Evolutionary conservation across 2,888 invertebrate species (phyloP).

Genomic region (Clivina fossor): DNA sequence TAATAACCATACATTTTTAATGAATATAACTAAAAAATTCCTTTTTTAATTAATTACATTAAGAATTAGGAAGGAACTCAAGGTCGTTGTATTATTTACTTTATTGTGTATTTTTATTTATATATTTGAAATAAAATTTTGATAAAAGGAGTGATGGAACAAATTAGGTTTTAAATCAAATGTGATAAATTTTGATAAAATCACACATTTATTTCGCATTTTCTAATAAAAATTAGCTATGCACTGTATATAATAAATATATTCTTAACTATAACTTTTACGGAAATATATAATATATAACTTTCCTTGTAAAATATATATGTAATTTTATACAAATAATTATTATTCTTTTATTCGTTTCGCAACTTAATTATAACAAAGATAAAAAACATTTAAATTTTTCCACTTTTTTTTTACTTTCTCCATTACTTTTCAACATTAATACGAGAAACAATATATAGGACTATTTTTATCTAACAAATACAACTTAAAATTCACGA

Average conservation of each 20-base stretch:
- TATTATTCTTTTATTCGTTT: slow-evolving; percentile 46
- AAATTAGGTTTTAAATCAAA: no score
- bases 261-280: slow-evolving; percentile 34
- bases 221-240: slow-evolving; percentile 35
- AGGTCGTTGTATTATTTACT: no score
- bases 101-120: no score
- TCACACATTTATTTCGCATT: slow-evolving; percentile 35
- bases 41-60: no score
- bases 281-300: slow-evolving; percentile 35
- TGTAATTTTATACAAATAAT: slow-evolving; percentile 16
- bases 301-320: slow-evolving; percentile 35
- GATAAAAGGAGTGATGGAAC: background rate
- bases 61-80: no score
- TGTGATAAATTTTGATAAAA: slow-evolving; percentile 24
- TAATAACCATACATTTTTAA: no score
- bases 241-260: slow-evolving; percentile 35
- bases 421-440: slow-evolving; percentile 17
- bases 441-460: slow-evolving; percentile 27
- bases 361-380: slow-evolving; percentile 54
- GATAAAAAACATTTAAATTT: slow-evolving; percentile 42
- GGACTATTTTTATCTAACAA: slow-evolving; percentile 18
- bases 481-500: slow-evolving; percentile 17
- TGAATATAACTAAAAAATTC: no score
- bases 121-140: no score
- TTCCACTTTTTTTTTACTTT: slow-evolving; percentile 13